Percentiles rank a stretch among this genome's conserved stretches.
Conservation (phyloP, 1,140 invertebrate genomes). For the Lerema accius region DNA sequence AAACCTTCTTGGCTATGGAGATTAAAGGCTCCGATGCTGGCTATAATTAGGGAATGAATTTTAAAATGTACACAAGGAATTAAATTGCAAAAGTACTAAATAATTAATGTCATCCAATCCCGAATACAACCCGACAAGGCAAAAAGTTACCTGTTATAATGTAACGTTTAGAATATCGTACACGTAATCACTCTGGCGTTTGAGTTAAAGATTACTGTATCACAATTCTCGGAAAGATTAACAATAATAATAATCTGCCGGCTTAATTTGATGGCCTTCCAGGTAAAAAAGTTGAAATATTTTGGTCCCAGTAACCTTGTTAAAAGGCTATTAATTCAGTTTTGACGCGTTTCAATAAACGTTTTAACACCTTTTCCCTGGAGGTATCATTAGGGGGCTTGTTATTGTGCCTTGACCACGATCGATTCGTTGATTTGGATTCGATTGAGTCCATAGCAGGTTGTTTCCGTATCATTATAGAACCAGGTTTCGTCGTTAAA, state of each 20-base stretch:
- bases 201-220: neutral
- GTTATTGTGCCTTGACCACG: conserved; percentile 59
- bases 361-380: conserved; percentile 80
- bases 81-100: neutral
- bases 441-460: conserved; percentile 4
- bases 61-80: neutral
- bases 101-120: neutral
- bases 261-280: conserved; percentile 1
- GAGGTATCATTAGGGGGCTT: conserved; percentile 72
- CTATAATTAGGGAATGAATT: neutral
- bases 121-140: neutral
- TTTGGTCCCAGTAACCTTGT: conserved; percentile 66
- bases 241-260: conserved; percentile 16
- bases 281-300: conserved; percentile 45
- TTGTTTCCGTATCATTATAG: conserved; percentile 29
- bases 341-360: conserved; percentile 79
- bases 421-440: neutral
- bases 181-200: neutral
- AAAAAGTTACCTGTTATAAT: neutral
- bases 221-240: conserved; percentile 1
- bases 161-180: neutral
- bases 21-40: neutral
- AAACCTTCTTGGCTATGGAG: neutral
- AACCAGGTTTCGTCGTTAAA: conserved; percentile 21
- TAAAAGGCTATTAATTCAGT: conserved; percentile 80